Base-by-base conservation (phyloP, 2,888 invertebrate species). In the Electrophaes corylata region DNA sequence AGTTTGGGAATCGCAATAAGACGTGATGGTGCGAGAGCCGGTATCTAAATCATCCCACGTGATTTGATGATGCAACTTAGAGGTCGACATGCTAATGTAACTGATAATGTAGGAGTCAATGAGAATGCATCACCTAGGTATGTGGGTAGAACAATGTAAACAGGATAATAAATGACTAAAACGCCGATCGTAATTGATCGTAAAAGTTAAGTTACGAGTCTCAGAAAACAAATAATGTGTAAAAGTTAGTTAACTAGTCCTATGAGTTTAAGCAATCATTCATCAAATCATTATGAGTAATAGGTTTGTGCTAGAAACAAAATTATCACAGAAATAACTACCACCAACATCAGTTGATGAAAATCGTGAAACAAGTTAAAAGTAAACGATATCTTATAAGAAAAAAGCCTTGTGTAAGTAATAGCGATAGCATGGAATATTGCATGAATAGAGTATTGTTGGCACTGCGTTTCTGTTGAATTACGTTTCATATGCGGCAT, bases 361-460 rank as follows among this genome's bases (percentile, higher is more conserved):
- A 23, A 35, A 44, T 47, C 10, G 23, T 19, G 26, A 11, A 26
- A 31, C 11, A 43, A 35, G 47, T 14, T 16, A 40, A 54, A 23
- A 23, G 1, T 23, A 23, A 23, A 23, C 6, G 23, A 4, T 23
- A 23, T 23, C 23, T 23, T 6, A n/a, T n/a, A n/a, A n/a, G n/a
- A n/a, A n/a, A 23, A 23, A 23, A 5, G 23, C 23, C 23, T 23
- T 23, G 45, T 57, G 57, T 47, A 26, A 52, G 26, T 50, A 43
- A 55, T 52, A 47, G 41, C 33, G 26, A 43, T 35, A 49, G 37
- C n/a, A 57, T 45, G 18, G 31, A 41, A 35, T 43, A 44, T 19
- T 10, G 49, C 16, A 62, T 65, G 61, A 64, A 66, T 62, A 53
- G 50, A 3, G 60, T 62, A 65, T 64, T 65, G 64, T 65, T 61